Evolutionary conservation across 2,797 vertebrate species (phyloP).

Genomic region (Scomberomorus guttatus): DNA sequence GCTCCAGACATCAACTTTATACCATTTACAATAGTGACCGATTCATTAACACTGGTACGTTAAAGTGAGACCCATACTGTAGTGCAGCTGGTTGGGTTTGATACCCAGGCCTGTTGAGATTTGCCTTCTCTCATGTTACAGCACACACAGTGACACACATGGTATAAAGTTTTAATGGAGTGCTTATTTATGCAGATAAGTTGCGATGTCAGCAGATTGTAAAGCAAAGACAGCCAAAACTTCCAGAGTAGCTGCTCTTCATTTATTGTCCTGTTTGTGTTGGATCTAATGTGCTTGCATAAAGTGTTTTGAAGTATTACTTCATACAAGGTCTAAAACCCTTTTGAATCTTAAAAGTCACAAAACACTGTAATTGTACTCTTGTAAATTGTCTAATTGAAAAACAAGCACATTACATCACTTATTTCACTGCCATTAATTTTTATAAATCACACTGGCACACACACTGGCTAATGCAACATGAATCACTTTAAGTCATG

Average conservation of each 20-base stretch:
- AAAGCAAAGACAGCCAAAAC: slow-evolving; percentile 16
- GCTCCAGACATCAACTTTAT: slow-evolving; percentile 64
- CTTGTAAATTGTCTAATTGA: slow-evolving; percentile 32
- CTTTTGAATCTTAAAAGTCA: slow-evolving; percentile 19
- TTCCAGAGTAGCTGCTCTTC: slow-evolving; percentile 14
- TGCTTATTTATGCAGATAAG: slow-evolving; percentile 31
- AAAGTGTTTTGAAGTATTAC: slow-evolving; percentile 35
- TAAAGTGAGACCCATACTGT: slow-evolving; percentile 1
- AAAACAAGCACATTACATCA: slow-evolving; percentile 32
- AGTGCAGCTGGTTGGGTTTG: slow-evolving; percentile 20
- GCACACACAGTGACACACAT: slow-evolving; percentile 9
- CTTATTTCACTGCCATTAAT: slow-evolving; percentile 2
- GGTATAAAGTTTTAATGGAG: slow-evolving; percentile 55
- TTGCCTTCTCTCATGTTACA: slow-evolving; percentile 8
- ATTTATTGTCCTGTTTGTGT: slow-evolving; percentile 36
- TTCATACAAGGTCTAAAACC: slow-evolving; percentile 34
- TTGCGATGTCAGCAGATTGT: slow-evolving; percentile 30
- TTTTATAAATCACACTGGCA: slow-evolving; percentile 24
- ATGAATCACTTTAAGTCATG: not conserved
- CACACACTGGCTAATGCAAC: not conserved
- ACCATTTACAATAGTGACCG: slow-evolving; percentile 36
- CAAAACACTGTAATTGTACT: slow-evolving; percentile 5
- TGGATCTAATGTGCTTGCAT: slow-evolving; percentile 35
- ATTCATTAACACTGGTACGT: not conserved
- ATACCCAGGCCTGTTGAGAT: slow-evolving; percentile 10